Conservation (phyloP, 2,113 vertebrate genomes). For the Tetraodon nigroviridis region DNA sequence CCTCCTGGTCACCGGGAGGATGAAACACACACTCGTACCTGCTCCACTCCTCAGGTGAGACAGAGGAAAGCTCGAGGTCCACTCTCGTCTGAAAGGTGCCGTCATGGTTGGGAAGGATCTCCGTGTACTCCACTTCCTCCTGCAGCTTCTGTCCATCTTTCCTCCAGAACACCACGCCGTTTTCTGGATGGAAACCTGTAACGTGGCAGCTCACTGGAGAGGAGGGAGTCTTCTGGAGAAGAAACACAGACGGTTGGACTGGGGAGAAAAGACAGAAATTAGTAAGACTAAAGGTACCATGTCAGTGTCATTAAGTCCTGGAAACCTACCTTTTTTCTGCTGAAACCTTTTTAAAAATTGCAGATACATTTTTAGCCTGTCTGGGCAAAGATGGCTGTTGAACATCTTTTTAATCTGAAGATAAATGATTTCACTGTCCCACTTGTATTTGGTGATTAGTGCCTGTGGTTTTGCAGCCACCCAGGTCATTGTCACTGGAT, state of each 20-base stretch:
- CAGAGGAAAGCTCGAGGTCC: constrained; percentile 7
- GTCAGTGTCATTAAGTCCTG: constrained; percentile 17
- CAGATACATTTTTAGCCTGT: constrained; percentile 34
- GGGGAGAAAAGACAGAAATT: neutral
- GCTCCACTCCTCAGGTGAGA: constrained; percentile 13
- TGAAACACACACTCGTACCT: constrained; percentile 36
- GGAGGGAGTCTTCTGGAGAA: constrained; percentile 46
- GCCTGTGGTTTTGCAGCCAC: fast-evolving
- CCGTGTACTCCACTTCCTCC: constrained; percentile 32
- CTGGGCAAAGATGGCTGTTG: constrained; percentile 8
- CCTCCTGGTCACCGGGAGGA: neutral
- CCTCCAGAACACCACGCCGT: constrained; percentile 33
- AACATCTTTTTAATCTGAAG: neutral
- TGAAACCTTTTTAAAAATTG: neutral
- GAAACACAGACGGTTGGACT: constrained; percentile 21
- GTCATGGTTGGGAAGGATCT: constrained; percentile 50
- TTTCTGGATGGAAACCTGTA: constrained; percentile 41
- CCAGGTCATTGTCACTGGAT: constrained; percentile 15
- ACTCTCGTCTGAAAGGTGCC: constrained; percentile 53
- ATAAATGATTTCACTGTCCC: fast-evolving
- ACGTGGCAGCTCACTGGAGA: constrained; percentile 35
- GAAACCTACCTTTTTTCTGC: constrained; percentile 9
- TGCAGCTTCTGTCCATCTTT: constrained; percentile 32
- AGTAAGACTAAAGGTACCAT: neutral
- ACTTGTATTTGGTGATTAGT: neutral